Evolutionary conservation across 2,888 invertebrate genomes (phyloP).

Genomic region (Chymomyza amoena): DNA sequence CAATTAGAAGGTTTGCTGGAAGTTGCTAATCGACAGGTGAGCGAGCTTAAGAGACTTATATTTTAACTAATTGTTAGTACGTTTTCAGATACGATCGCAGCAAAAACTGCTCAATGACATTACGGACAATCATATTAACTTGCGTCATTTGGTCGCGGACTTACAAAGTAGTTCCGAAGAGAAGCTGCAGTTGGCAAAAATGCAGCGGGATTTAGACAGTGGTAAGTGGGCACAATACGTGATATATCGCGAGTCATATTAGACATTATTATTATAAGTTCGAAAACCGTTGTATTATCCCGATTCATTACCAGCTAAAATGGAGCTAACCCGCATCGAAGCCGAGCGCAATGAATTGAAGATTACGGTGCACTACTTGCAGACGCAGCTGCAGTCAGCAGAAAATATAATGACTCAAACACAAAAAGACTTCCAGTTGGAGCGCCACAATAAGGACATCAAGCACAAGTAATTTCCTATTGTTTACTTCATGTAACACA

Average conservation of each 20-base stretch:
- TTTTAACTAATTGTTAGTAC: background rate
- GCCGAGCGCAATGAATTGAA: conserved; percentile 59
- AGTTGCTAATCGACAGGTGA: conserved; percentile 74
- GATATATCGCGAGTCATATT: too few species aligned
- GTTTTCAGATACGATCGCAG: conserved; percentile 70
- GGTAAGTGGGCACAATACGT: conserved; percentile 48
- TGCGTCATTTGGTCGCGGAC: conserved; percentile 78
- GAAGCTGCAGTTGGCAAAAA: conserved; percentile 75
- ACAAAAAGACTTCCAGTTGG: conserved; percentile 62
- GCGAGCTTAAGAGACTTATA: background rate
- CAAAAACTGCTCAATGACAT: conserved; percentile 76
- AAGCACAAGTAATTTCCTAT: conserved; percentile 68
- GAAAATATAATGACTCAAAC: conserved; percentile 48
- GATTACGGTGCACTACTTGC: conserved; percentile 45
- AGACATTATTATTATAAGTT: too few species aligned
- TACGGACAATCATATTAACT: conserved; percentile 77
- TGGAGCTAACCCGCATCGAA: conserved; percentile 63
- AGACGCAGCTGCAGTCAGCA: conserved; percentile 47
- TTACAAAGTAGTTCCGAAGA: conserved; percentile 76
- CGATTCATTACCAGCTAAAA: conserved; percentile 57
- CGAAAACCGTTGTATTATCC: too few species aligned
- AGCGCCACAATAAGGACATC: conserved; percentile 62
- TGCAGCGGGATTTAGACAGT: conserved; percentile 74
- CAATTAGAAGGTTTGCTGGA: conserved; percentile 73
- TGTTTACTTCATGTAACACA: background rate